Base-by-base conservation (phyloP, 2,888 invertebrate species). In the Andrena trimmerana region DNA sequence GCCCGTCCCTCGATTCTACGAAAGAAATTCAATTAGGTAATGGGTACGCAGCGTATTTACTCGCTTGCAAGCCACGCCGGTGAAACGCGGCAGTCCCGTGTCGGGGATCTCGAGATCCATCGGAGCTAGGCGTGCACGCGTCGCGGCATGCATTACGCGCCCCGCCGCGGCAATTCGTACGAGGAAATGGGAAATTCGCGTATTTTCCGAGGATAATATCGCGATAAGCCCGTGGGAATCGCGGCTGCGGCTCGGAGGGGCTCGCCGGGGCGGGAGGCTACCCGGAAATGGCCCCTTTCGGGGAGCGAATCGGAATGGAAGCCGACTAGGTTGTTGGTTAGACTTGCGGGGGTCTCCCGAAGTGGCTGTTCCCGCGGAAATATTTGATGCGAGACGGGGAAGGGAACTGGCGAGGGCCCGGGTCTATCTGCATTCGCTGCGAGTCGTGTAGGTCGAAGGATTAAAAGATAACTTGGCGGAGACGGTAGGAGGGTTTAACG, bases 401-500 rank as follows among this genome's bases (percentile, higher is more conserved):
- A 16, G 33, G 33, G 13, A 31, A 4, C 24, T 5, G 24, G 31
- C 24, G 68, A n/a, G 24, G 24, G 27, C 65, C 7, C 36, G 27
- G 7, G 29, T 36, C 13, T 13, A 16, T n/a, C 52, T 27, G 10
- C 5, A 36, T 62, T 2, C 33, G 5, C 10, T 31, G 1, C 20
- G 8, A 4, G 0, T n/a, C 16, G 71, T 71, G 27, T 73, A 24
- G 81, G 81, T 79, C 79, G 79, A 63, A 50, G 72, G 81, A 81
- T 81, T 68, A 59, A 81, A 79, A 78, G 73, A 79, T 81, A 79
- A 63, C 60, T 63, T 10, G 57, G 24, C 8, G 29, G 20, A 59
- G 79, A 81, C 68, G 68, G 73, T 69, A 50, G 60, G 62, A 52
- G 66, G 65, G 65, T 31, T 70, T 60, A 77, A 60, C 60, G 42